Evolutionary conservation across 2,113 vertebrate species (phyloP).

Genomic region (Sarotherodon lohbergeri): DNA sequence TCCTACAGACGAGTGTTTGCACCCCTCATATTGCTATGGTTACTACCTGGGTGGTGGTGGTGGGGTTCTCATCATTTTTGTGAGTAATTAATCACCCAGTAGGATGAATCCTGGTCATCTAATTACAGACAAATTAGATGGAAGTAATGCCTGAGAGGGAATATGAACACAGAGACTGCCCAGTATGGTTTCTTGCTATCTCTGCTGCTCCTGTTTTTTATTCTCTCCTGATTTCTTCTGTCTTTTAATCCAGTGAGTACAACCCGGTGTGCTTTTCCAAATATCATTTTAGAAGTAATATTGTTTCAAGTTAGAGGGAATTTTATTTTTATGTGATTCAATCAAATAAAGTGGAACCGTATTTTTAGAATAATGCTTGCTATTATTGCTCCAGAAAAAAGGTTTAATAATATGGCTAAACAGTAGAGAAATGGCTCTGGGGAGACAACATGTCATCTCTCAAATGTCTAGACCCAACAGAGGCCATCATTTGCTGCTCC

Average conservation of each 20-base stretch:
- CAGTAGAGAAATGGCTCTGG: neutral
- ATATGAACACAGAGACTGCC: neutral
- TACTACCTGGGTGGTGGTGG: neutral
- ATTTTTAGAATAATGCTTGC: neutral
- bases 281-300: neutral
- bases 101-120: constrained; percentile 50
- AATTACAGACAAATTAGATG: constrained; percentile 54
- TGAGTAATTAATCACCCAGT: constrained; percentile 53
- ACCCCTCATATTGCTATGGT: constrained; percentile 27
- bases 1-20: neutral
- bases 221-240: neutral
- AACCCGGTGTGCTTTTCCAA: neutral
- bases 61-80: constrained; percentile 3
- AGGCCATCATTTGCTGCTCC: neutral
- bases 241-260: neutral
- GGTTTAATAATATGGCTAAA: neutral
- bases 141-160: constrained; percentile 33
- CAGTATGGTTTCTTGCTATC: neutral
- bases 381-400: neutral
- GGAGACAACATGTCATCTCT: neutral
- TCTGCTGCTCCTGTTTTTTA: neutral
- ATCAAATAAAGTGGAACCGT: neutral
- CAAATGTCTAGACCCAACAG: neutral
- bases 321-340: neutral
- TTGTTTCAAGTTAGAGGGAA: neutral